Base-by-base conservation (phyloP, 2,113 vertebrate genomes). In the Thomomys bottae region DNA sequence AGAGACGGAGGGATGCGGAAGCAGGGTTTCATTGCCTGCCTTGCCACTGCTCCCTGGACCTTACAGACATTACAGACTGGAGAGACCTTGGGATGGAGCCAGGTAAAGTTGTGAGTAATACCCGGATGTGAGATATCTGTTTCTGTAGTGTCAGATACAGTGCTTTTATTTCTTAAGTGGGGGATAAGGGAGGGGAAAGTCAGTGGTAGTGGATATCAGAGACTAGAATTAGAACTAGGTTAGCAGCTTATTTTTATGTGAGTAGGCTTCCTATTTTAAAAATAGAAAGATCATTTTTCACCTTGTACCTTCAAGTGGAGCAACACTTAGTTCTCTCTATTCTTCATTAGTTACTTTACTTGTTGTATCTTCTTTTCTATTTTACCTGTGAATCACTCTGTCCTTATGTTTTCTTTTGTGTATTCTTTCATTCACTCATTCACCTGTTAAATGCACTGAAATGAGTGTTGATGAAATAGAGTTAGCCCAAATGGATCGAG, bases 51-150 rank as follows among this genome's bases (percentile, higher is more conserved):
- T 91, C 59, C 80, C 49, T 68, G 42, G 21, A 1, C 71, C 14
- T 78, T 36, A 38, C 42, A 68, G 67, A 40, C 83, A 80, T 78
- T 36, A 38, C 42, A 68, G 67, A 40, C 83, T 84, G 49, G 38
- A 76, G 64, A 28, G 73, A 78, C 36, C 80, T 59, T 89, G 94
- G 93, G 91, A 82, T 49, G 57, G 28, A 59, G 90, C 92, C 94
- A 93, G 90, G 26, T 14, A 2, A 70, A 59, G 49, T 21, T 89
- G 42, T 30, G 38, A 90, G 34, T 3, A 17, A 45, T 71, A 57
- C 0, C 0, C 40, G 68, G 70, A 84, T 66, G 80, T 9, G 64
- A 73, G 68, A 90, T 63, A 30, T 81, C 59, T 59, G 0, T 66
- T 95, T 87, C 90, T 14, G 49, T 42, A 66, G 92, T 68, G 82